phyloP scores from a whole-genome alignment of 2,797 vertebrate genomes.

The Rhabdomys pumilio region DNA sequence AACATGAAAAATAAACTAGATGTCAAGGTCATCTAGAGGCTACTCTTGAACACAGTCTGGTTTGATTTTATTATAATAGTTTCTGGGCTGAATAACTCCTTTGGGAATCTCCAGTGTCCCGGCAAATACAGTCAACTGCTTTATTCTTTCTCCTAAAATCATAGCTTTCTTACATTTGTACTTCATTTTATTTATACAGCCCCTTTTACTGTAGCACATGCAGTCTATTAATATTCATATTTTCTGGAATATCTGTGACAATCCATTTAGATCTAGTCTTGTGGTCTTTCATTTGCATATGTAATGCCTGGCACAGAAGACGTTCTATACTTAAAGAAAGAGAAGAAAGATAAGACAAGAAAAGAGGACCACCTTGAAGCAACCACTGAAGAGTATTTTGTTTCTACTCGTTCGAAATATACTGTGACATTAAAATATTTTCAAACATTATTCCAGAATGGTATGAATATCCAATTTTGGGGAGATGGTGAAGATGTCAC shows the following conservation, averaged over 20 bases:
- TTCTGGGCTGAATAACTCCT: background rate
- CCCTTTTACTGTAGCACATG: background rate
- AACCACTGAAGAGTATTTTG: background rate
- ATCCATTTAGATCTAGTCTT: background rate
- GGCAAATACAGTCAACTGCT: background rate
- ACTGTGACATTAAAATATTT: constrained; percentile 34
- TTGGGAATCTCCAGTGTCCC: background rate
- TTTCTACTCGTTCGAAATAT: background rate
- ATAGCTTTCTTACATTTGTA: background rate
- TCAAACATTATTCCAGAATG: constrained; percentile 1
- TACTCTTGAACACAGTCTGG: background rate
- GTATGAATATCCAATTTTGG: background rate
- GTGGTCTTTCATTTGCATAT: background rate
- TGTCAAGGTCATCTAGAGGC: background rate
- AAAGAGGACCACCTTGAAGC: background rate
- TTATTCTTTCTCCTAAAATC: constrained; percentile 49
- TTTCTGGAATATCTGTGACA: background rate
- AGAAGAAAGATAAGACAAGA: too few relatives aligned
- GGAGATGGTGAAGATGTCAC: background rate
- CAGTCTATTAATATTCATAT: background rate
- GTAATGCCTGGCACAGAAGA: background rate
- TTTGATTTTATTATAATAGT: constrained; percentile 8
- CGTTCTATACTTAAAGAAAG: background rate
- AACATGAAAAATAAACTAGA: background rate
- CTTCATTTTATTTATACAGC: background rate